phyloP scores from a whole-genome alignment of 1,140 invertebrate genomes.

The Caenorhabditis remanei region DNA sequence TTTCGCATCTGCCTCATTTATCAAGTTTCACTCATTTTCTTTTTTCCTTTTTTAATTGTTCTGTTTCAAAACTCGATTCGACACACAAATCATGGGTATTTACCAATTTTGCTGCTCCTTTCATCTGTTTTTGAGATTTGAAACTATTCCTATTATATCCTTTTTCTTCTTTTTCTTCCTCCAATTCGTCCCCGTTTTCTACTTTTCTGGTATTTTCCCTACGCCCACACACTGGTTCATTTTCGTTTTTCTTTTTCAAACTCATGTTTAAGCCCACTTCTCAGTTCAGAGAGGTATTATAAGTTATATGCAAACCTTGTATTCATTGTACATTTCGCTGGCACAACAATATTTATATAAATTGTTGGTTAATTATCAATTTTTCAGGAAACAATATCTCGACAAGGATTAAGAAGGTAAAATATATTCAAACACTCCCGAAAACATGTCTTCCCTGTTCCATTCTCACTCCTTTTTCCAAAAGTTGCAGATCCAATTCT shows the following conservation, averaged over 20 bases:
- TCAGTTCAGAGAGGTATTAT: neutral
- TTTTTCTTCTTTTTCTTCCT: neutral
- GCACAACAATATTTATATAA: neutral
- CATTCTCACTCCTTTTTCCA: too few species aligned
- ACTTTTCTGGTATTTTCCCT: slow-evolving; percentile 7
- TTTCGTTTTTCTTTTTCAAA: neutral
- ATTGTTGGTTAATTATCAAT: too few species aligned
- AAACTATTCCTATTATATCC: neutral
- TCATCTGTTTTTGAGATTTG: too few species aligned
- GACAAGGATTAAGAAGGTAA: too few species aligned
- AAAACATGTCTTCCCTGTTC: too few species aligned
- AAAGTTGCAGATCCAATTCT: too few species aligned
- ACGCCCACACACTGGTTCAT: slow-evolving; percentile 1
- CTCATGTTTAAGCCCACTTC: neutral
- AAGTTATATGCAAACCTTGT: slow-evolving; percentile 3
- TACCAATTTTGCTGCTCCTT: neutral
- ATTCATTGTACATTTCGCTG: neutral
- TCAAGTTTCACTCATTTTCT: neutral
- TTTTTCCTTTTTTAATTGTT: neutral
- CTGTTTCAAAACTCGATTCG: slow-evolving; percentile 22
- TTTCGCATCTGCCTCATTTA: neutral
- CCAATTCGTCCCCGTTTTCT: slow-evolving; percentile 5
- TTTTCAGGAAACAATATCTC: too few species aligned
- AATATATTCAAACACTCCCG: too few species aligned
- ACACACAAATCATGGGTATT: slow-evolving; percentile 51